These are phyloP conservation scores for Aromia moschata DNA, from an alignment of 2,888 invertebrate genomes.

Conservation along the genomic window DNA sequence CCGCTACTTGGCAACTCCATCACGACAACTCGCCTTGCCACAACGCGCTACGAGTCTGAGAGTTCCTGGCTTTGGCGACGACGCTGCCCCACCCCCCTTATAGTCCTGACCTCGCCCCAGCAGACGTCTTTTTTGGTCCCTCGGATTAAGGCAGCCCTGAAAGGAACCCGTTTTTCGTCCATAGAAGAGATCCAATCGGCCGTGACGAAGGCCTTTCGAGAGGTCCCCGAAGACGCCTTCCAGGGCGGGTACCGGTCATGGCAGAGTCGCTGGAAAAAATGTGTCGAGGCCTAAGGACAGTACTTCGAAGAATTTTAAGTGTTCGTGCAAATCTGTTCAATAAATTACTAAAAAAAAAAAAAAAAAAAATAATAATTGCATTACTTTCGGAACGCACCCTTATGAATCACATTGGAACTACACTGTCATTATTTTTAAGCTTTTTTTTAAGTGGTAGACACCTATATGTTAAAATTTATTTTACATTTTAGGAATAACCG, in stretches of 20 bases:
- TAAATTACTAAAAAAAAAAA: too few relatives aligned
- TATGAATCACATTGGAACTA: too few relatives aligned
- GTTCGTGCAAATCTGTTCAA: too few relatives aligned
- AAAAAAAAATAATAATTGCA: too few relatives aligned
- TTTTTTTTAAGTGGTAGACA: too few relatives aligned
- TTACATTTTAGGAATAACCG: too few relatives aligned
- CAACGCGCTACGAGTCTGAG: neutral
- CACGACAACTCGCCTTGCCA: neutral
- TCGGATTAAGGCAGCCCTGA: neutral
- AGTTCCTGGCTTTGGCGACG: neutral
- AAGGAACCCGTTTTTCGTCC: neutral
- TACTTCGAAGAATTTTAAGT: neutral
- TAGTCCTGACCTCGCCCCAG: neutral
- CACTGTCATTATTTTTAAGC: too few relatives aligned
- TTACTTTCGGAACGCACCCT: too few relatives aligned
- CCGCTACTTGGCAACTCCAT: neutral
- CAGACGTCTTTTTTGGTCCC: neutral
- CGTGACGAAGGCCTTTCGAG: neutral
- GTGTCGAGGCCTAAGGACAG: neutral
- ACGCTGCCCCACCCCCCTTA: neutral
- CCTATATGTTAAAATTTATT: too few relatives aligned
- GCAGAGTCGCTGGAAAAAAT: conserved; percentile 3
- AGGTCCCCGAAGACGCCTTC: neutral
- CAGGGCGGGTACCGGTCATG: neutral
- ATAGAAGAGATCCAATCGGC: neutral